These are phyloP conservation scores for Drosophila ogumai DNA, from an alignment of 1,140 invertebrate genomes.

Conservation along the genomic window DNA sequence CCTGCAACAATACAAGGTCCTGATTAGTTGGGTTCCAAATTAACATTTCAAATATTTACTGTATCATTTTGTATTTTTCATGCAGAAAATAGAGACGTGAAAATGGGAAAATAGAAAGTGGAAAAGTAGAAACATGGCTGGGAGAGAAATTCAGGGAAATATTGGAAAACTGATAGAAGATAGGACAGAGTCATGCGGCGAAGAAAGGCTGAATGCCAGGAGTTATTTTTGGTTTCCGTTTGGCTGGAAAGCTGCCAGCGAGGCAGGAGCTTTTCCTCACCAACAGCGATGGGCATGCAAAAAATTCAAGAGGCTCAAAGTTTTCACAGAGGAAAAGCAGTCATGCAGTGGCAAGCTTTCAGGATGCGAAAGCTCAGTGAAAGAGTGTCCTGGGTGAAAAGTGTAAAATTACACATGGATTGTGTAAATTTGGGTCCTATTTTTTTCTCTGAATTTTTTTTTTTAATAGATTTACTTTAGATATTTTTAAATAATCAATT, in stretches of 20 bases:
- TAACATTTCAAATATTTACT: neutral
- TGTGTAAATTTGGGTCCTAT: neutral
- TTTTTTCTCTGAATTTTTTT: neutral
- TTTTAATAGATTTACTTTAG: neutral
- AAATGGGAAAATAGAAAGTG: constrained; percentile 1
- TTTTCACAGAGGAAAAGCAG: neutral
- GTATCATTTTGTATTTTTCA: neutral
- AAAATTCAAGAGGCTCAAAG: constrained; percentile 23
- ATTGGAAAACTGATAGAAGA: neutral
- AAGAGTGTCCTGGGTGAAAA: neutral
- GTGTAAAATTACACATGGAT: neutral
- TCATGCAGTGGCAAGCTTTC: constrained; percentile 24
- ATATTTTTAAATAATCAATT: neutral
- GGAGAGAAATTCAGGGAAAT: neutral
- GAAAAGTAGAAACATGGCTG: neutral
- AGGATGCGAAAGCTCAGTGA: constrained; percentile 8
- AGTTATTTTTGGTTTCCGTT: constrained; percentile 37
- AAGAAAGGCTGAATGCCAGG: constrained; percentile 25
- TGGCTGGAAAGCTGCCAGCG: constrained; percentile 12
- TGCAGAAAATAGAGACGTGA: constrained; percentile 5
- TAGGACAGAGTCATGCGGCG: constrained; percentile 23
- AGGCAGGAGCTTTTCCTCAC: constrained; percentile 4
- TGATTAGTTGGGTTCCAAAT: neutral
- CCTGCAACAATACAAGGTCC: constrained; percentile 86
- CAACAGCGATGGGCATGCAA: constrained; percentile 1